Base-by-base conservation (phyloP, 2,113 vertebrate genomes). In the Todiramphus saurophagus region DNA sequence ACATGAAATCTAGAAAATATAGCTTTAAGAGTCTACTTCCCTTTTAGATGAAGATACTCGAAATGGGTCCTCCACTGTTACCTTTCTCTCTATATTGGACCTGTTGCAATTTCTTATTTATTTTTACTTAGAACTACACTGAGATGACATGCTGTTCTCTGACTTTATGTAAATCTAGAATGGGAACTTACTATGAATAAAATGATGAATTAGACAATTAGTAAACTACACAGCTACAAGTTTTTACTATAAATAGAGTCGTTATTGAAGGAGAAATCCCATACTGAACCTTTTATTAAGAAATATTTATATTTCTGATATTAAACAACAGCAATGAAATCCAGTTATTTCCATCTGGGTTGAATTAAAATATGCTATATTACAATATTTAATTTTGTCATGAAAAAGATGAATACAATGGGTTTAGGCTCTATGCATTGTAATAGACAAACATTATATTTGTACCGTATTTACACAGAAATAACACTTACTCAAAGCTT, bases 401-500 rank as follows among this genome's bases (percentile, higher is more conserved):
- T 20, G 2, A 60, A 69, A 58, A 68, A 33, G 7, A 5, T 58
- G 0, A 69, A 48, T 25, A 4, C 5, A 78, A 50, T 1, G 4
- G 10, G 25, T 70, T 87, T 89, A 53, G 14, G 24, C 31, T 53
- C 7, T 39, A 3, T 25, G 8, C 2, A 4, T 12, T 2, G 31
- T 44, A 53, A 70, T 7, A 53, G 4, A 33, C 19, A 69, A 56
- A 53, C 1, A 33, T 58, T 33, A 12, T 2, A 7, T 46, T 41
- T 3, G 4, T n/a, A 44, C 9, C 62, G 5, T 64, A 56, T 51
- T 66, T 75, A 30, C 9, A 67, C 13, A 50, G 12, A 84, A 74
- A 44, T 51, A 56, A 0, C 3, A 48, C 2, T 5, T 66, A 20
- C 24, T 63, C 7, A 59, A 69, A 70, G 1, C 3, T 83, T 85